Evolutionary conservation across 2,113 vertebrate genomes (phyloP), one percentile per base, ranked within the genome.

Genomic region (Lonchura striata): DNA sequence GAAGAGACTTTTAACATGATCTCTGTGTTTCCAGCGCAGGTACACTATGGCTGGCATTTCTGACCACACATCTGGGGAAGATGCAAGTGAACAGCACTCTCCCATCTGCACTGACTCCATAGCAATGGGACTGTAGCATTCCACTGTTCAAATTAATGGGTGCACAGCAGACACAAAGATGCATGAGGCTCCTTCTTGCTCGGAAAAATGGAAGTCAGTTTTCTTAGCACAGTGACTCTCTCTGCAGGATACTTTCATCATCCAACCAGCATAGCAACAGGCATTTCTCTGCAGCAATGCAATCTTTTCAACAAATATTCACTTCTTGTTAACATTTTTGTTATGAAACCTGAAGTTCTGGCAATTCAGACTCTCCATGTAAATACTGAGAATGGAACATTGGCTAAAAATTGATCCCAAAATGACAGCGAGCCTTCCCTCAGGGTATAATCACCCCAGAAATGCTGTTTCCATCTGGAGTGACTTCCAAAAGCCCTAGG

Each of bases 21-120:
- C 27, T 57, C 31, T 46, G 35, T 14, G 2, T 31, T 82, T 66
- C 56, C 59, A 91, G 46, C 69, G 59, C 60, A 53, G n/a, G 54
- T 46, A 52, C 2, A 3, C 19, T 82, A 13, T 20, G 35, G 7
- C 20, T 6, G 6, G 24, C 31, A 46, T 25, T 91, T 94, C 72
- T 70, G 46, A 70, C 25, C 49, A 27, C 9, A 8, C 2, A 37
- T 15, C 52, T 53, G 33, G 69, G 56, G 39, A 66, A 84, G 25
- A 63, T 18, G 8, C 42, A 31, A 46, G 12, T 9, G 6, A 63
- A 54, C 35, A 54, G 15, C 44, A 74, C 23, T 49, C 15, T 31
- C 11, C 18, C 0, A 0, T 3, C 7, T 16, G 25, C 31, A 44
- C 8, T 0, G 2, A 21, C 15, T 61, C 41, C n/a, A 74, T 7